Base-by-base conservation (phyloP, 1,140 invertebrate species). In the Saccostrea glomerata region DNA sequence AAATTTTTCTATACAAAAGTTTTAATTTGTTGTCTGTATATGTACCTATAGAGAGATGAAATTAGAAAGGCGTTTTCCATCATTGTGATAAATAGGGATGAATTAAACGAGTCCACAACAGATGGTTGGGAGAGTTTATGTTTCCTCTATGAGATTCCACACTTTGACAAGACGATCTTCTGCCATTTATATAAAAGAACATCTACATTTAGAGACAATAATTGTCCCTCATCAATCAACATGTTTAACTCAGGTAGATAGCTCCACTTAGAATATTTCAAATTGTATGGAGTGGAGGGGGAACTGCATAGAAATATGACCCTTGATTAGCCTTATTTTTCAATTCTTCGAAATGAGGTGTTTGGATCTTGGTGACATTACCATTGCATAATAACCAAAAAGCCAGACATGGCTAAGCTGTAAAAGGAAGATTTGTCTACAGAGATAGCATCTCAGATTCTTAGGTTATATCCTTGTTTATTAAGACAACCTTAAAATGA, bases 401-500 rank as follows among this genome's bases (percentile, higher is more conserved):
- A 66, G 5, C n/a, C 17, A 20, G 58, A 63, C 15, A 20, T 17
- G 58, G 15, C 20, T 4, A 20, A 60, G 58, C 58, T 63, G 5
- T 63, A 63, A 20, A 63, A 63, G 58, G 58, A 63, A 63, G 58
- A 20, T 20, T 20, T 63, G 58, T 63, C 58, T 3, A 17, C 17
- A 63, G 15, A n/a, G 13, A 63, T 63, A n/a, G 58, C 15, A 63
- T 7, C 58, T 20, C 58, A 20, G 58, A 2, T 63, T 63, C 58
- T 17, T 63, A 63, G 5, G 17, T 63, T 63, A 36, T 63, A 17
- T 5, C 58, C 17, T n/a, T 20, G 11, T 36, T 77, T 77, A 11
- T n/a, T 77, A 25, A 30, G 15, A 77, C 30, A 77, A 77, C 70
- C 70, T 77, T 77, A 77, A 30, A 77, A 77, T 77, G 70, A 77